These are phyloP conservation scores for Pedetes capensis DNA, from an alignment of 2,113 vertebrate species.

Conservation along the genomic window DNA sequence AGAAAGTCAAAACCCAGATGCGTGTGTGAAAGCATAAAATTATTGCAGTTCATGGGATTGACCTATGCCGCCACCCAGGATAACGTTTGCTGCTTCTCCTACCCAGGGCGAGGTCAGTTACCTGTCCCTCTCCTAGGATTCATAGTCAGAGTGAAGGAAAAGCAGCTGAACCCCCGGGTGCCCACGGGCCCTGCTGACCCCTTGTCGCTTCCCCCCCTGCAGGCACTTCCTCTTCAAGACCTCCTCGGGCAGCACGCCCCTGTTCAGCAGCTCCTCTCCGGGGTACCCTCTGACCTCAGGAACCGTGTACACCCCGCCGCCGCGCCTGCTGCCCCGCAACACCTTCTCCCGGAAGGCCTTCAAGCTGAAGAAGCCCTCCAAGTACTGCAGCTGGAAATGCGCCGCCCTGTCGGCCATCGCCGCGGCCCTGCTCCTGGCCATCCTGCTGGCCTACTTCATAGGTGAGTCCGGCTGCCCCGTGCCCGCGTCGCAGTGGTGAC, in stretches of 20 bases:
- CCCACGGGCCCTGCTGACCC: background rate
- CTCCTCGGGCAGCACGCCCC: constrained; percentile 96
- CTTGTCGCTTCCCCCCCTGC: constrained; percentile 58
- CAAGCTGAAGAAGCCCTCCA: constrained; percentile 99
- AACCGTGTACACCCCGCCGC: constrained; percentile 97
- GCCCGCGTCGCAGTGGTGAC: background rate
- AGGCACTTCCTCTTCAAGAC: constrained; percentile 99
- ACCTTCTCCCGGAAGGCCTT: constrained; percentile 99
- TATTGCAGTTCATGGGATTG: background rate
- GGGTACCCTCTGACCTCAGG: constrained; percentile 98
- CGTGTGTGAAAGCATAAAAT: background rate
- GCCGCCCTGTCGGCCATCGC: constrained; percentile 96
- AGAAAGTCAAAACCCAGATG: background rate
- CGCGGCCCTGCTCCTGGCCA: constrained; percentile 93
- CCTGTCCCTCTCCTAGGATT: rapidly evolving
- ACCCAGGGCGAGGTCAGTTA: background rate
- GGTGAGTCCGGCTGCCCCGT: constrained; percentile 85
- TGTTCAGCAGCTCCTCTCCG: constrained; percentile 98
- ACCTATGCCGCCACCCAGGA: background rate
- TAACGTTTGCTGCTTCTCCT: rapidly evolving
- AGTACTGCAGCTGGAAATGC: constrained; percentile 99
- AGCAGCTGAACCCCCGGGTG: no score
- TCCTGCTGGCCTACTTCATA: constrained; percentile 97
- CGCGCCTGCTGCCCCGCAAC: constrained; percentile 96
- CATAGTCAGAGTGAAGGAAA: rapidly evolving